These are phyloP conservation scores for Gambusia affinis DNA, from an alignment of 2,113 vertebrate species.

Conservation along the genomic window DNA sequence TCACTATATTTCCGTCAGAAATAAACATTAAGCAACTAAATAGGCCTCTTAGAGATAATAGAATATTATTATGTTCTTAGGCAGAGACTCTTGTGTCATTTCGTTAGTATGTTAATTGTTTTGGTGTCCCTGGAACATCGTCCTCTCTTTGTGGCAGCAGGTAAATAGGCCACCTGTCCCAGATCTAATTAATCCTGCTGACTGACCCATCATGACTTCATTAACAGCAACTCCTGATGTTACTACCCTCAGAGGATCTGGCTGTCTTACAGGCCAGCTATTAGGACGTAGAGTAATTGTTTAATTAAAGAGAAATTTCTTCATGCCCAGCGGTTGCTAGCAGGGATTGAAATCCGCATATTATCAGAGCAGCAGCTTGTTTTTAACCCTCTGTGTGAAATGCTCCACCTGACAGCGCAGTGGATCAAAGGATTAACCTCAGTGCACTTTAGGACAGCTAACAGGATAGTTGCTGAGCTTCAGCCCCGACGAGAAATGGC, in stretches of 20 bases:
- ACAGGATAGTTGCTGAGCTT: slow-evolving; percentile 25
- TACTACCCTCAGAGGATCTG: slow-evolving; percentile 39
- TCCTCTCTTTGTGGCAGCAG: slow-evolving; percentile 14
- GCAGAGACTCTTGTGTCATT: not conserved
- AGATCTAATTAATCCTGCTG: slow-evolving; percentile 62
- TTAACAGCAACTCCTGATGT: slow-evolving; percentile 52
- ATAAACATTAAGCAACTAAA: not conserved
- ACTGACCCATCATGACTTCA: slow-evolving; percentile 59
- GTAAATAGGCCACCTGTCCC: slow-evolving; percentile 49
- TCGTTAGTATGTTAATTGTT: slow-evolving; percentile 4
- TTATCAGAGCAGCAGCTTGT: slow-evolving; percentile 6
- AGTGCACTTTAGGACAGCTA: slow-evolving; percentile 24
- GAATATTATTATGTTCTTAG: not conserved
- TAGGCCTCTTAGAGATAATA: not conserved
- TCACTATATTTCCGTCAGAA: not conserved
- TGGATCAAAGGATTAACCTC: slow-evolving; percentile 69
- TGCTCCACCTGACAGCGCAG: not conserved
- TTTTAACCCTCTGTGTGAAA: not conserved
- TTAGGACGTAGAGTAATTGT: slow-evolving; percentile 34
- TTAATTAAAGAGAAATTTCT: slow-evolving; percentile 31
- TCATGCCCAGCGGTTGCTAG: slow-evolving; percentile 19
- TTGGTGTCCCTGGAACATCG: slow-evolving; percentile 14
- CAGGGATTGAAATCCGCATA: slow-evolving; percentile 14
- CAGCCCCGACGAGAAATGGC: not conserved
- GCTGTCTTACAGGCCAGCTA: slow-evolving; percentile 36